These are phyloP conservation scores for Aleiodes leptofemur DNA, from an alignment of 2,888 invertebrate genomes.

Conservation along the genomic window DNA sequence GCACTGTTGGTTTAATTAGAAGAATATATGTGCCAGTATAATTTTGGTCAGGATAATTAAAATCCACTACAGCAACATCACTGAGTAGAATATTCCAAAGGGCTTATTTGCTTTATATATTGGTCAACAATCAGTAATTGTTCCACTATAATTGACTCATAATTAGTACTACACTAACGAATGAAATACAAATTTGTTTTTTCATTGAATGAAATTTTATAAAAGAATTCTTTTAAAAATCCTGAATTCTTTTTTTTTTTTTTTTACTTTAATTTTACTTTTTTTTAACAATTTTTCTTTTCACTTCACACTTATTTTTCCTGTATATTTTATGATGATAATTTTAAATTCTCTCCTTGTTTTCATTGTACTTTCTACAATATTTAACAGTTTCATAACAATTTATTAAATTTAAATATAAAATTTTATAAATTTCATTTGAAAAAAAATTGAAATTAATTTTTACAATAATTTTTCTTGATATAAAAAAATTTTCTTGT, in stretches of 20 bases:
- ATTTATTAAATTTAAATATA: too few relatives aligned
- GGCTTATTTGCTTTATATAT: not conserved
- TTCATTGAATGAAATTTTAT: not conserved
- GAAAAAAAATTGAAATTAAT: too few relatives aligned
- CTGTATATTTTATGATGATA: too few relatives aligned
- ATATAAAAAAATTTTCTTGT: not conserved
- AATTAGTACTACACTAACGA: not conserved
- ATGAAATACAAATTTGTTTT: not conserved
- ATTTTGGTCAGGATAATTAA: not conserved
- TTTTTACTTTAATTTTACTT: not conserved
- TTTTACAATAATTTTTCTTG: too few relatives aligned
- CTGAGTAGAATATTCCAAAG: not conserved
- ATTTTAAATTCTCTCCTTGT: too few relatives aligned
- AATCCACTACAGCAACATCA: constrained; percentile 9
- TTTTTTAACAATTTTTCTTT: not conserved
- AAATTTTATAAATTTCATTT: too few relatives aligned
- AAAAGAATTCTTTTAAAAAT: not conserved
- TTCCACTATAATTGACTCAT: constrained; percentile 21
- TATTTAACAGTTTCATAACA: not conserved
- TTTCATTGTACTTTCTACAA: not conserved
- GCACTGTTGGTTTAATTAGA: not conserved
- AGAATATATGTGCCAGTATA: not conserved
- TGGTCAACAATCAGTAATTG: constrained; percentile 16
- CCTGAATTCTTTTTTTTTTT: not conserved
- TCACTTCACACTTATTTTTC: constrained; percentile 8